Evolutionary conservation across 2,113 vertebrate genomes (phyloP).

Genomic region (Hippolais icterina): DNA sequence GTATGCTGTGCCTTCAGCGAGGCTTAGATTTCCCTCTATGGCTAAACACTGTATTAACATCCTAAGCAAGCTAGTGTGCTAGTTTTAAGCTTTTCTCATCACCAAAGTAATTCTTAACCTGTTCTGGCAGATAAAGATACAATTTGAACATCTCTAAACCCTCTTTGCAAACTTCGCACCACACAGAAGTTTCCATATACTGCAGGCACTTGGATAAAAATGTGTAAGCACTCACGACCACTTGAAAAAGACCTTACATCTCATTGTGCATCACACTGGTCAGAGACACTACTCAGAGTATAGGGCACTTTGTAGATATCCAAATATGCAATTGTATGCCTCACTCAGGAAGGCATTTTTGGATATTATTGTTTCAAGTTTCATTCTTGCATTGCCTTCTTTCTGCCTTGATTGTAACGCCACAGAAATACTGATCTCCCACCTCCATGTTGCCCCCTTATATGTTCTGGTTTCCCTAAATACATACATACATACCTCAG

Average conservation of each 20-base stretch:
- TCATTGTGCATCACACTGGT: fast-evolving
- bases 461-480: neutral
- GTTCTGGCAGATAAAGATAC: neutral
- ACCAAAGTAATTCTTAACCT: slow-evolving; percentile 21
- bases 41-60: slow-evolving; percentile 23
- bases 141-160: neutral
- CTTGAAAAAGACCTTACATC: neutral
- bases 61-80: neutral
- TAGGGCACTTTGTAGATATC: neutral
- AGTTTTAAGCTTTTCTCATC: slow-evolving; percentile 26
- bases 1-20: neutral
- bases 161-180: neutral
- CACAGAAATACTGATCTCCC: neutral
- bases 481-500: neutral
- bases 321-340: neutral
- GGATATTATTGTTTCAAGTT: neutral
- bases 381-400: neutral
- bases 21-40: slow-evolving; percentile 44
- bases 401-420: neutral
- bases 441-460: neutral
- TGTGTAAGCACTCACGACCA: fast-evolving
- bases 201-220: neutral
- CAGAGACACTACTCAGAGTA: neutral
- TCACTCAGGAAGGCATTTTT: neutral
- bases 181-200: neutral